Percentiles rank a stretch among this genome's conserved stretches.
These are phyloP conservation scores for Drosophila melanica DNA, from an alignment of 1,140 invertebrate species.

Conservation along the genomic window DNA sequence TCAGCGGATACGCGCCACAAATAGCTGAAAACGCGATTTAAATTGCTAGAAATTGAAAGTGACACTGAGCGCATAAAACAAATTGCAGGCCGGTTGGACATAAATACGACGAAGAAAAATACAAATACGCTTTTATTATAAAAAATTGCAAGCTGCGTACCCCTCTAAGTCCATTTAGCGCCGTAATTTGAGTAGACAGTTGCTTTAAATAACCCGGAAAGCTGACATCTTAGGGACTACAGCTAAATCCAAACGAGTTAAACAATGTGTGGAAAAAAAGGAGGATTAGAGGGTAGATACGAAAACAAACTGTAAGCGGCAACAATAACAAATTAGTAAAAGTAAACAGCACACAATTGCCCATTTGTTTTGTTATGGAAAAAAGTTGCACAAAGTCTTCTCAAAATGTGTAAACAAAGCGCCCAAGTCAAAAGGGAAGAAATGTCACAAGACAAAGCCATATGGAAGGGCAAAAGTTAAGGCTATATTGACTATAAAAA, in stretches of 20 bases:
- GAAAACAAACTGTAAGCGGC: constrained; percentile 13
- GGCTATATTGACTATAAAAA: neutral
- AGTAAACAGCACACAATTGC: constrained; percentile 45
- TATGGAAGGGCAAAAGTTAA: neutral
- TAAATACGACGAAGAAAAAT: constrained; percentile 15
- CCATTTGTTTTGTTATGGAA: constrained; percentile 18
- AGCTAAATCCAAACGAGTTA: constrained; percentile 3
- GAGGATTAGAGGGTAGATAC: neutral
- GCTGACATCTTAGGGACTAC: constrained; percentile 8
- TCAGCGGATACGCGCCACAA: constrained; percentile 54
- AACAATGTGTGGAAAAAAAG: constrained; percentile 3
- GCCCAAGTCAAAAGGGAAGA: constrained; percentile 16
- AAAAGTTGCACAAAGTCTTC: constrained; percentile 28
- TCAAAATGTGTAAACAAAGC: constrained; percentile 36
- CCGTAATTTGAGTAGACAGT: constrained; percentile 4
- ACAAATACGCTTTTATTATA: constrained; percentile 53
- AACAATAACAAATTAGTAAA: constrained; percentile 43
- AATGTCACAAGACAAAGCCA: constrained; percentile 11
- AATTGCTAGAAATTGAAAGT: constrained; percentile 81
- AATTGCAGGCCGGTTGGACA: constrained; percentile 41
- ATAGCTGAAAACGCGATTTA: constrained; percentile 69
- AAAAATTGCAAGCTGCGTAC: constrained; percentile 46
- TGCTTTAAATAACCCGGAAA: constrained; percentile 22
- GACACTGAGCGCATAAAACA: constrained; percentile 61
- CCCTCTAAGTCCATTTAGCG: neutral